Percentiles rank a stretch among this genome's conserved stretches.
These are phyloP conservation scores for Caranx melampygus DNA, from an alignment of 2,113 vertebrate species.

Conservation along the genomic window DNA sequence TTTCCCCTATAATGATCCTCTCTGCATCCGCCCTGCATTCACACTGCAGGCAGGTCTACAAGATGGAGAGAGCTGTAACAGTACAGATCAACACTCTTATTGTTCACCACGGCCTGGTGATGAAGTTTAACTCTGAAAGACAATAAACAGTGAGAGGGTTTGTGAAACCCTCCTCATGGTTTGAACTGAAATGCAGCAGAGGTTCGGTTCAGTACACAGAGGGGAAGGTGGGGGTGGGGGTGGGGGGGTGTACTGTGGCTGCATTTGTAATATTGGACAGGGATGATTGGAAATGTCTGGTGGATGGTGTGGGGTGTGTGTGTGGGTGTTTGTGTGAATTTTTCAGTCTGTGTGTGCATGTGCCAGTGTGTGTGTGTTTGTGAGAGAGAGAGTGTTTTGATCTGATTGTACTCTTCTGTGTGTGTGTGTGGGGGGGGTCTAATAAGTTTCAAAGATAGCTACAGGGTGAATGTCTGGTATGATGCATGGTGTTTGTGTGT, in stretches of 20 bases:
- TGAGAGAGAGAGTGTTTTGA: neutral
- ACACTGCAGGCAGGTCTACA: no score
- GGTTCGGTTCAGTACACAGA: neutral
- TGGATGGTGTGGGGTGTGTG: neutral
- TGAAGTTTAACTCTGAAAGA: no score
- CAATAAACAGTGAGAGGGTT: neutral
- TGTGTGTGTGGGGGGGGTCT: constrained; percentile 16
- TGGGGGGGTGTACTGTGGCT: neutral
- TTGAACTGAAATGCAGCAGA: neutral
- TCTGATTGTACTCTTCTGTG: neutral
- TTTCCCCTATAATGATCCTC: neutral
- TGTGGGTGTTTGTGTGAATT: neutral
- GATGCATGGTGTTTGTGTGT: constrained; percentile 22
- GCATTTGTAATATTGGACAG: constrained; percentile 5
- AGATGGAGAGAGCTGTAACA: no score
- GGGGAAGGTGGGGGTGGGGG: no score
- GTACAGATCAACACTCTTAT: neutral
- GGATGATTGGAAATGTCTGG: constrained; percentile 30
- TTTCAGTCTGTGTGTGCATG: constrained; percentile 5
- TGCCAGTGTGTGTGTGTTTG: constrained; percentile 18
- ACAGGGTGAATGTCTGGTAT: constrained; percentile 53
- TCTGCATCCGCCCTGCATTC: neutral
- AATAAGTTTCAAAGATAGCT: constrained; percentile 45
- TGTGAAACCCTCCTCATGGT: neutral
- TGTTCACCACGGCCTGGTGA: neutral